These are phyloP conservation scores for Acinonyx jubatus DNA, from an alignment of 2,113 vertebrate species.

Conservation along the genomic window DNA sequence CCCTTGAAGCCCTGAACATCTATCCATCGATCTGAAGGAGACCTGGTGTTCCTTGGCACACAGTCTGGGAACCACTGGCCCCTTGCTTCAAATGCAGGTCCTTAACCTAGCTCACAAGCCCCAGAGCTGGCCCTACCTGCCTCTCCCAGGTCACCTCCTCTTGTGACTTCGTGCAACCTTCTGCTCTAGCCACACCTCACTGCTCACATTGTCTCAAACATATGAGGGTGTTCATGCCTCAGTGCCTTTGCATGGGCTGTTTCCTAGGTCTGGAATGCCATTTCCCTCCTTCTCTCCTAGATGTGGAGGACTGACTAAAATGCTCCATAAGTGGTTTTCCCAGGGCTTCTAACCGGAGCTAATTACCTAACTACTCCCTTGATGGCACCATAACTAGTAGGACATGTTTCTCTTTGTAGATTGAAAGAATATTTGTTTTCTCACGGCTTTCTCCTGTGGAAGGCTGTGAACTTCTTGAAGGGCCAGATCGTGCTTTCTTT, in stretches of 20 bases:
- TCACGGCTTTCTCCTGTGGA: background rate
- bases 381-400: accelerated
- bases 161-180: background rate
- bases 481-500: background rate
- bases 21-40: background rate
- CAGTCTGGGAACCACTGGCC: background rate
- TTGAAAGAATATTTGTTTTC: background rate
- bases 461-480: background rate
- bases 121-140: background rate
- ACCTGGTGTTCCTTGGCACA: background rate
- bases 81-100: background rate
- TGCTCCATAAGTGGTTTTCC: background rate
- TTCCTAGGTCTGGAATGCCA: too few species aligned
- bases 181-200: background rate
- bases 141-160: background rate
- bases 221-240: accelerated
- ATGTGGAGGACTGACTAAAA: background rate
- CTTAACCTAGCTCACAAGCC: too few species aligned
- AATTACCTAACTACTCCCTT: background rate
- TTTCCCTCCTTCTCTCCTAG: background rate
- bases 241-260: accelerated
- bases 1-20: background rate
- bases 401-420: background rate
- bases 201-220: background rate
- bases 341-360: background rate